Conservation (phyloP, 2,113 vertebrate species). For the Rhea americana region DNA sequence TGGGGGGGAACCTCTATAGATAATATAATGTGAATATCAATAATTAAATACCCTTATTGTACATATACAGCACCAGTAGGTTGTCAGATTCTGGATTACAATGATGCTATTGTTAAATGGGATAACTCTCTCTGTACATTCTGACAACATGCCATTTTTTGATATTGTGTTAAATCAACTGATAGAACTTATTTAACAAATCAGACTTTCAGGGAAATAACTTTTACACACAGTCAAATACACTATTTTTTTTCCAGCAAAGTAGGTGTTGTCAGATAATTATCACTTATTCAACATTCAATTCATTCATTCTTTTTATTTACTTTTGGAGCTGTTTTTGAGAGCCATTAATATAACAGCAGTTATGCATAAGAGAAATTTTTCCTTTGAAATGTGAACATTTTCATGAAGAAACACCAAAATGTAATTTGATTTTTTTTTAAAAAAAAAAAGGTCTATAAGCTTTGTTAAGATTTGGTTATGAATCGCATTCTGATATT, state of each 20-base stretch:
- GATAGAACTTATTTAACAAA: background rate
- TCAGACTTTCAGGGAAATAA: background rate
- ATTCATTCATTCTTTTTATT: background rate
- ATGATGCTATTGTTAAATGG: background rate
- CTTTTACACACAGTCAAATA: background rate
- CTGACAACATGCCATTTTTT: background rate
- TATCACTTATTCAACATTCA: background rate
- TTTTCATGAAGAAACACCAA: too few species aligned
- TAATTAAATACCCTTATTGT: background rate
- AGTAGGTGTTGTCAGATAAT: background rate
- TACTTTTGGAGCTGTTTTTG: background rate
- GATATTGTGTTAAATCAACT: background rate
- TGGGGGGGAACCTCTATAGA: background rate
- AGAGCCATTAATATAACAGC: background rate
- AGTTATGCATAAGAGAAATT: background rate
- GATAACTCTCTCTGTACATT: background rate
- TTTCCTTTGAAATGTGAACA: background rate
- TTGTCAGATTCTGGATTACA: accelerated
- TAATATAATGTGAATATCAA: background rate
- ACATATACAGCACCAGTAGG: background rate
- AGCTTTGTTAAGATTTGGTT: background rate
- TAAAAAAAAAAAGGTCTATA: background rate
- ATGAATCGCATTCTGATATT: background rate
- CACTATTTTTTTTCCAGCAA: background rate
- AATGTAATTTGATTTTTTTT: too few species aligned